phyloP scores from a whole-genome alignment of 2,888 invertebrate genomes.

The Polyommatus iphigenia region DNA sequence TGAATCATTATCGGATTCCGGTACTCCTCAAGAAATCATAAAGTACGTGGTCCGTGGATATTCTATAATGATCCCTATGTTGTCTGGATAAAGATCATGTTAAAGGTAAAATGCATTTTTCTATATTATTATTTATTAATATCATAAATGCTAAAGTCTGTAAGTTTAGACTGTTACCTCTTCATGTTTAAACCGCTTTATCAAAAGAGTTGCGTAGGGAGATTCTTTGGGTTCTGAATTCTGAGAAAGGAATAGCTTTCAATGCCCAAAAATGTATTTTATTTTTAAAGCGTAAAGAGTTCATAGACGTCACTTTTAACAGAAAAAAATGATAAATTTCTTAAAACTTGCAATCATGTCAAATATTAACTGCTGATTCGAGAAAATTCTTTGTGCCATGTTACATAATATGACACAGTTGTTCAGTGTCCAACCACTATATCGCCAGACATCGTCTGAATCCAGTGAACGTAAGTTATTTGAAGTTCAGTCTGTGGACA shows the following conservation, averaged over 20 bases:
- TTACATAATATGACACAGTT: neutral
- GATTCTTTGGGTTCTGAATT: no score
- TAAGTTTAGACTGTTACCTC: no score
- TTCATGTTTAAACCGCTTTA: no score
- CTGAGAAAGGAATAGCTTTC: no score
- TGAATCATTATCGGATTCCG: slow-evolving; percentile 2
- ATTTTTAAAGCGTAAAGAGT: no score
- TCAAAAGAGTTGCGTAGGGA: no score
- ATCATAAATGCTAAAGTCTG: no score
- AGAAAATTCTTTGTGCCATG: neutral
- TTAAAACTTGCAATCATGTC: no score
- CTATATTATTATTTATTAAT: no score
- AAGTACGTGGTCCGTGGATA: neutral
- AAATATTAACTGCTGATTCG: neutral
- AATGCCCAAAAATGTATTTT: no score
- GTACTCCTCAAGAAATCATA: neutral
- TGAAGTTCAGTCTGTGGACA: slow-evolving; percentile 11
- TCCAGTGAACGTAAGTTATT: neutral
- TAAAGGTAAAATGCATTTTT: neutral
- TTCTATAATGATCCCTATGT: neutral
- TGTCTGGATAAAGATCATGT: neutral
- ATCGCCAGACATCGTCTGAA: neutral
- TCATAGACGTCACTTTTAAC: no score
- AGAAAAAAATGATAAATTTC: no score
- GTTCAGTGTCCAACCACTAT: neutral